phyloP scores from a whole-genome alignment of 2,113 vertebrate species.

The Pituophis catenifer region DNA sequence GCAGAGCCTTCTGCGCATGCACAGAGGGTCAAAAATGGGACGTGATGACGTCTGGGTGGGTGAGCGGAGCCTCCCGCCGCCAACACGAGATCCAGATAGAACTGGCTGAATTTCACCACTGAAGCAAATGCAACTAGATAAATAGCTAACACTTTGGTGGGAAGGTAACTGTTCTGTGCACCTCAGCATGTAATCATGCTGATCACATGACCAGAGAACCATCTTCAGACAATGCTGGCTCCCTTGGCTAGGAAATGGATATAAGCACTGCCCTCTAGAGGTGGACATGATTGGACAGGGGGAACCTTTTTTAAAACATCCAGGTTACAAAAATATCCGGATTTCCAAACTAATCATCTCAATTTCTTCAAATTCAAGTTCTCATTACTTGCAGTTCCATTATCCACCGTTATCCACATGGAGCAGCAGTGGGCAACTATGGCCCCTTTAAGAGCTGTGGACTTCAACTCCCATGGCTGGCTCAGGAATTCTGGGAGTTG shows the following conservation, averaged over 20 bases:
- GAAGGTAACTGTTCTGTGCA: background rate
- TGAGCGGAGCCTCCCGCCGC: no score
- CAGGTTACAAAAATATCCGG: background rate
- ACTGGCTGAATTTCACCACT: no score
- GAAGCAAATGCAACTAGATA: background rate
- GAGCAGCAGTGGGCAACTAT: background rate
- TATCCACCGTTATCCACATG: background rate
- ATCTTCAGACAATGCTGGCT: background rate
- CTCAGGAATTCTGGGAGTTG: background rate
- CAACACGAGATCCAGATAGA: no score
- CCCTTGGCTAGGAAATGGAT: background rate
- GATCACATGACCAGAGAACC: background rate
- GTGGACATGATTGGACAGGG: background rate
- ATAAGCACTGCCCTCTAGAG: background rate
- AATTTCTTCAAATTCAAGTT: background rate
- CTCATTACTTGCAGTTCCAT: background rate
- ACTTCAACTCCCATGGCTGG: background rate
- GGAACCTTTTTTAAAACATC: background rate
- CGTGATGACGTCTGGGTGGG: no score
- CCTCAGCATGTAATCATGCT: background rate
- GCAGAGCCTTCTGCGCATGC: no score
- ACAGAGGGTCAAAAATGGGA: no score
- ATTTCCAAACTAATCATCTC: background rate
- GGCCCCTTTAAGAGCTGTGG: background rate
- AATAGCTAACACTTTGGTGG: background rate